Evolutionary conservation across 2,113 vertebrate genomes (phyloP).

Genomic region (Cryptotis parvus): DNA sequence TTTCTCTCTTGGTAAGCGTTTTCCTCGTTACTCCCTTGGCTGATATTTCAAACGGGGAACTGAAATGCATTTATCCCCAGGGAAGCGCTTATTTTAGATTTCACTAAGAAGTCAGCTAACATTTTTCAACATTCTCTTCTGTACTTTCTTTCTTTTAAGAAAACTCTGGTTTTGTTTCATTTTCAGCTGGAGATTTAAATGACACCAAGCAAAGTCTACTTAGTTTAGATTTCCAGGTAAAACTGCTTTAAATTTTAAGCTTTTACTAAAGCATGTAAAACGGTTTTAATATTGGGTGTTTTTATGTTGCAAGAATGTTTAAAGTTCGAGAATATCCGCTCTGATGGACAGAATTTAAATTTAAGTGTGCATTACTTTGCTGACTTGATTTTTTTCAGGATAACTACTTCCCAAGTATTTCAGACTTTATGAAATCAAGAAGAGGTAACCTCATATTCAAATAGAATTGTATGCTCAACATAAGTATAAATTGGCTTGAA

Average conservation of each 20-base stretch:
- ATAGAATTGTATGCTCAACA: constrained; percentile 68
- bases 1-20: constrained; percentile 81
- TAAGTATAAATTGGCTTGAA: constrained; percentile 56
- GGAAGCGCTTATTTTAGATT: constrained; percentile 85
- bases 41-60: constrained; percentile 83
- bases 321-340: constrained; percentile 70
- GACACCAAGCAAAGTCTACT: constrained; percentile 87
- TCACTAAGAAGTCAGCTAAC: constrained; percentile 84
- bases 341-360: constrained; percentile 78
- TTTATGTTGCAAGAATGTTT: constrained; percentile 81
- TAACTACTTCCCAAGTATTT: constrained; percentile 73
- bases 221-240: constrained; percentile 91
- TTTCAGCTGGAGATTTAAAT: constrained; percentile 89
- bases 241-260: constrained; percentile 87
- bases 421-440: constrained; percentile 65
- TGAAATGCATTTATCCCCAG: constrained; percentile 82
- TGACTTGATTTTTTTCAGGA: constrained; percentile 70
- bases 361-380: constrained; percentile 64
- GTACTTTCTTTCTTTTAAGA: constrained; percentile 85
- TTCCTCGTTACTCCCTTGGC: constrained; percentile 80
- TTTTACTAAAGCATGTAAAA: constrained; percentile 85
- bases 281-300: constrained; percentile 79
- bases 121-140: constrained; percentile 85
- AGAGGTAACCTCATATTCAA: constrained; percentile 71
- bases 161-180: constrained; percentile 86